phyloP scores from a whole-genome alignment of 1,140 invertebrate genomes.

The Parapsyche elsis region DNA sequence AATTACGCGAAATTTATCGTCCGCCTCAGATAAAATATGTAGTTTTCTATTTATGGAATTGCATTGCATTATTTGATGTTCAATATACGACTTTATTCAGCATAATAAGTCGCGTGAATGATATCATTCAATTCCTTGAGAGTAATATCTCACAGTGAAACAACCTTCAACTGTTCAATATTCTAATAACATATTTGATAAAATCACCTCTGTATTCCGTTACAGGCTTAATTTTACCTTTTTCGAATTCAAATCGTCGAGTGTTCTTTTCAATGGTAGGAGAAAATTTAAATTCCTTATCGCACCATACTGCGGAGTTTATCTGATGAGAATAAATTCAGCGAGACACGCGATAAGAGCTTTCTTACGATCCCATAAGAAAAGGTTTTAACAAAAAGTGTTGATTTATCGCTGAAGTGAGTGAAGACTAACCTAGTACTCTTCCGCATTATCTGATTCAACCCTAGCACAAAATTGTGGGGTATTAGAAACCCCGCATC shows the following conservation, averaged over 20 bases:
- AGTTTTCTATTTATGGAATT: background rate
- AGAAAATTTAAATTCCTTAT: too few species aligned
- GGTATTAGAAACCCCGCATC: too few species aligned
- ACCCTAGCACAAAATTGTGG: too few species aligned
- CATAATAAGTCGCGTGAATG: conserved; percentile 13
- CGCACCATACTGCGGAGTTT: background rate
- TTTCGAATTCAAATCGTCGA: too few species aligned
- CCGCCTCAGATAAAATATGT: background rate
- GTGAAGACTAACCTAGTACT: background rate
- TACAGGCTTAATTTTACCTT: too few species aligned
- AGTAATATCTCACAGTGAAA: background rate
- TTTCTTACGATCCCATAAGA: background rate
- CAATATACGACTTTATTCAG: background rate
- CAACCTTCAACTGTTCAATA: conserved; percentile 3
- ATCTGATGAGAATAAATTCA: conserved; percentile 3
- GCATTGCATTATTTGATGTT: background rate
- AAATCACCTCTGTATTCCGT: too few species aligned
- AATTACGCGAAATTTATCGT: background rate
- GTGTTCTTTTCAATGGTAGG: too few species aligned
- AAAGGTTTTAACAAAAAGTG: background rate
- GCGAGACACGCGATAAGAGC: conserved; percentile 13
- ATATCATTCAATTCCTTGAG: background rate
- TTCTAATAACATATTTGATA: background rate
- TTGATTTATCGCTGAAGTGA: background rate
- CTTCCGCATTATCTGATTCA: background rate